Evolutionary conservation across 2,888 invertebrate genomes (phyloP).

Genomic region (Schrankia costaestrigalis): DNA sequence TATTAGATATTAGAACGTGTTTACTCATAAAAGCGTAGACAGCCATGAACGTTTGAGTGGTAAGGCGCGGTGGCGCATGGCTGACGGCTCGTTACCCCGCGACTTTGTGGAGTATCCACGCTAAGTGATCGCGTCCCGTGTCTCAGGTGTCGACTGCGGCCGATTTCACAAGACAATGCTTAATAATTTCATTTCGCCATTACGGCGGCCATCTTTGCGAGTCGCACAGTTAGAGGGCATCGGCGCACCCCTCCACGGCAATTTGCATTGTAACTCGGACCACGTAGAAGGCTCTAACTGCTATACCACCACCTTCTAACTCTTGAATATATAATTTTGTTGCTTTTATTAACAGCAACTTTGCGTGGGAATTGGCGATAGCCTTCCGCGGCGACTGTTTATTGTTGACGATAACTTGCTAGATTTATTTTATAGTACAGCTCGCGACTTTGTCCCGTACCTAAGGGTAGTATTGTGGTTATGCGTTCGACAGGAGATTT

Average conservation of each 20-base stretch:
- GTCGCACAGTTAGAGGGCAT: constrained; percentile 79
- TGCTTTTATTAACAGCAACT: constrained; percentile 79
- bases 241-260: constrained; percentile 76
- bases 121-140: constrained; percentile 53
- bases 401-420: constrained; percentile 76
- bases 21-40: constrained; percentile 1
- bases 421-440: constrained; percentile 77
- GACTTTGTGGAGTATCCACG: constrained; percentile 52
- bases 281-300: constrained; percentile 77
- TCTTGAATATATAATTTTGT: constrained; percentile 81
- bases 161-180: constrained; percentile 81
- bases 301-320: constrained; percentile 77
- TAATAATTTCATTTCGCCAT: constrained; percentile 81
- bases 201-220: constrained; percentile 79
- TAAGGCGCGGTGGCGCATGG: constrained; percentile 8
- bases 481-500: constrained; percentile 48
- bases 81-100: constrained; percentile 19
- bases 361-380: constrained; percentile 80
- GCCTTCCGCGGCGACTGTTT: constrained; percentile 76
- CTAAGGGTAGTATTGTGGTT: constrained; percentile 53
- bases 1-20: neutral
- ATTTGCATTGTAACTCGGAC: constrained; percentile 81
- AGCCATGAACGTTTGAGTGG: neutral
- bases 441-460: constrained; percentile 63
- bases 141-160: constrained; percentile 80